Percentiles rank a stretch among this genome's conserved stretches.
phyloP scores from a whole-genome alignment of 2,797 vertebrate species.

The Syndactyla subalaris region DNA sequence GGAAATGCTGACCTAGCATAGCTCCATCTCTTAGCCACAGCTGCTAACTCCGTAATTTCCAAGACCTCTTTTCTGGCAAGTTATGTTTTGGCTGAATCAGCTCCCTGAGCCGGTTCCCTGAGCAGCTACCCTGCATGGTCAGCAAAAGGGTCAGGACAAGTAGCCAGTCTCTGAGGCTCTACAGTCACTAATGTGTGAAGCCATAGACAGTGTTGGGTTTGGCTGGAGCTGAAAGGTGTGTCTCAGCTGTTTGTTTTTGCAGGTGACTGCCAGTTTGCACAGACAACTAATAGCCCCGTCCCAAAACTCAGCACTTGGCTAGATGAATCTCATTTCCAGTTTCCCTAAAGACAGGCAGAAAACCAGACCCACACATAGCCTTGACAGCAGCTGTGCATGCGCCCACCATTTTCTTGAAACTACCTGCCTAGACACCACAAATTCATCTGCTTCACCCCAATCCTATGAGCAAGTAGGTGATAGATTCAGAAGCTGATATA shows the following conservation, averaged over 20 bases:
- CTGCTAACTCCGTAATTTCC: background rate
- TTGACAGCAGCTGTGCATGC: background rate
- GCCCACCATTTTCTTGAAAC: background rate
- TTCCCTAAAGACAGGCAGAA: background rate
- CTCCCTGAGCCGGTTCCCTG: background rate
- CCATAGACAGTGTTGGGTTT: fast-evolving
- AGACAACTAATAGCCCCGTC: background rate
- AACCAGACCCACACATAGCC: background rate
- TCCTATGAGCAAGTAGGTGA: background rate
- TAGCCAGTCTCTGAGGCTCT: background rate
- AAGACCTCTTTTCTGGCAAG: background rate
- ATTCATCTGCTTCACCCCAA: background rate
- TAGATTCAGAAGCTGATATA: background rate
- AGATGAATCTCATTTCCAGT: background rate
- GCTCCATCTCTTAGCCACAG: background rate
- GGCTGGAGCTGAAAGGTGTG: background rate
- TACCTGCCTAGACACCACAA: background rate
- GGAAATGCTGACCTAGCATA: background rate
- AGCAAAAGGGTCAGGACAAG: background rate
- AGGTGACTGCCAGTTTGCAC: background rate
- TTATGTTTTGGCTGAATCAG: background rate
- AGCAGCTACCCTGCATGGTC: background rate
- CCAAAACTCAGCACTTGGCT: background rate
- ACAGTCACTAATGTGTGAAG: fast-evolving
- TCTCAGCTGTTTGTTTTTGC: background rate